phyloP scores from a whole-genome alignment of 2,888 invertebrate species.

The Proisotoma minuta region DNA sequence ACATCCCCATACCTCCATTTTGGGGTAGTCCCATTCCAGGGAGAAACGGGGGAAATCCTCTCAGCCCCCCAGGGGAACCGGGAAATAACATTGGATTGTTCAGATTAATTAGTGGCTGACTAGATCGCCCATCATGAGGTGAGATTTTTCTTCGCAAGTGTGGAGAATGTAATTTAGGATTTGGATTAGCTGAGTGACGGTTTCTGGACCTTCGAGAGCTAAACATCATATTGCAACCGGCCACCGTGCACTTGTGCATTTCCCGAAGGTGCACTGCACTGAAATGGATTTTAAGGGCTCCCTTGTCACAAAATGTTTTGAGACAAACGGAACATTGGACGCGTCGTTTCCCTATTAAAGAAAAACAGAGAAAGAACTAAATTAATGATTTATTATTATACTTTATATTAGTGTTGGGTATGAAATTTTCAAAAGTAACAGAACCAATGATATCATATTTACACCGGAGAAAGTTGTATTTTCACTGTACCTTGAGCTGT shows the following conservation, averaged over 20 bases:
- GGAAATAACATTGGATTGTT: conserved; percentile 32
- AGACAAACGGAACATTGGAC: conserved; percentile 97
- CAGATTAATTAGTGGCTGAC: conserved; percentile 63
- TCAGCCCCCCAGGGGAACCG: conserved; percentile 20
- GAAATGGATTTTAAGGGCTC: conserved; percentile 97
- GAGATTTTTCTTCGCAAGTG: conserved; percentile 89
- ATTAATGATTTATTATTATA: too few relatives aligned
- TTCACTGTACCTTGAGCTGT: conserved; percentile 8
- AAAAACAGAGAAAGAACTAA: too few relatives aligned
- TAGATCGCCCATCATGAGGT: conserved; percentile 64
- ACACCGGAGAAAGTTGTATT: neutral
- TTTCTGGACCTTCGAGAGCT: conserved; percentile 92
- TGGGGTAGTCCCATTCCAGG: conserved; percentile 15
- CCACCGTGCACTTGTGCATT: conserved; percentile 99
- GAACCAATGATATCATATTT: too few relatives aligned
- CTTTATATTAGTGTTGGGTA: too few relatives aligned
- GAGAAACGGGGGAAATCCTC: conserved; percentile 36
- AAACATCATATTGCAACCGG: conserved; percentile 99
- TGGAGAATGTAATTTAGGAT: conserved; percentile 95
- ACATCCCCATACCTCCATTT: conserved; percentile 11
- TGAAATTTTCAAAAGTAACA: too few relatives aligned
- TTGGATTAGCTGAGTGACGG: conserved; percentile 95
- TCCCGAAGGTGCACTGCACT: conserved; percentile 97
- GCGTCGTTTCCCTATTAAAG: conserved; percentile 72
- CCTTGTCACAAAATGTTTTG: conserved; percentile 99